Conservation (phyloP, 2,797 vertebrate genomes). For the Xerus rutilus region DNA sequence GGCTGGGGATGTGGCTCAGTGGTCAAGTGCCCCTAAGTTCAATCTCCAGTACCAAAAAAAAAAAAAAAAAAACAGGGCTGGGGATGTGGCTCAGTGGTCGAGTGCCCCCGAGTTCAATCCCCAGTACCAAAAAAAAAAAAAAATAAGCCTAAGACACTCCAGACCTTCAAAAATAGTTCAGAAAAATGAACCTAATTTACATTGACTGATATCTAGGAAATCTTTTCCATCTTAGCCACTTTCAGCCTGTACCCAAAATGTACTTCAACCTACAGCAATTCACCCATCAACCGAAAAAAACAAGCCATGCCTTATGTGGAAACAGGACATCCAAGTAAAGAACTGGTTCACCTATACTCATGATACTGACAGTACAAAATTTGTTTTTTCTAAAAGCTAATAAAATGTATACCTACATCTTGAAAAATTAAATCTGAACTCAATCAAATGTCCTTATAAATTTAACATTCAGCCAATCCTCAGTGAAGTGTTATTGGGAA, state of each 20-base stretch:
- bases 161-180: conserved; percentile 8
- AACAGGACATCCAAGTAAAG: conserved; percentile 27
- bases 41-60: too few relatives aligned
- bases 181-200: conserved; percentile 49
- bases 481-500: conserved; percentile 29
- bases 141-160: background rate
- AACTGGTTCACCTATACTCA: background rate
- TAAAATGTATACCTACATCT: conserved; percentile 15
- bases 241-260: conserved; percentile 64
- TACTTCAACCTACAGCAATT: conserved; percentile 48
- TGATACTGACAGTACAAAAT: background rate
- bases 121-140: too few relatives aligned
- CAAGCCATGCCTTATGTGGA: background rate
- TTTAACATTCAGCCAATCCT: conserved; percentile 40
- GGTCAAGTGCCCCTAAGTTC: too few relatives aligned
- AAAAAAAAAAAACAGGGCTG: too few relatives aligned
- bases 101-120: too few relatives aligned
- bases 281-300: background rate
- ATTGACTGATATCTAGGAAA: conserved; percentile 55
- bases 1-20: too few relatives aligned
- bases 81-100: too few relatives aligned
- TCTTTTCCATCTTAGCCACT: conserved; percentile 43
- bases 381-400: background rate
- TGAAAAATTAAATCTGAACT: conserved; percentile 58
- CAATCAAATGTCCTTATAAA: conserved; percentile 46